A percentile compares a stretch with the other conserved stretches of the same genome.
phyloP scores from a whole-genome alignment of 2,797 vertebrate genomes.

The Acanthornis magna region DNA sequence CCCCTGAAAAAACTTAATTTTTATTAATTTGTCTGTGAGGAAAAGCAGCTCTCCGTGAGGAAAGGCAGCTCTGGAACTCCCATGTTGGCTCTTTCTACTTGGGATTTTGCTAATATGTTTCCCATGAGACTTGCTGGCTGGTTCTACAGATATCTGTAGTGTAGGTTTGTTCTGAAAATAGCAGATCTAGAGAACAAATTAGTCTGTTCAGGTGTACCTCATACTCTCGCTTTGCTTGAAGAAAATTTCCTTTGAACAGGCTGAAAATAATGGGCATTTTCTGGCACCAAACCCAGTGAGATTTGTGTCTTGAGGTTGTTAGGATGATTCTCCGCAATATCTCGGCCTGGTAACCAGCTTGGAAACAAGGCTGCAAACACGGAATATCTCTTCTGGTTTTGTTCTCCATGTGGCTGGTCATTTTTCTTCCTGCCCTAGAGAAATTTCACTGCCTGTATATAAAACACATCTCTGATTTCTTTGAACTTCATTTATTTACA shows the following conservation, averaged over 20 bases:
- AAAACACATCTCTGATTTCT: background rate
- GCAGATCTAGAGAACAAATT: background rate
- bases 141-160: background rate
- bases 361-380: background rate
- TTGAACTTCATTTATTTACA: constrained; percentile 33
- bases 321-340: background rate
- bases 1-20: background rate
- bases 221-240: background rate
- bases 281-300: background rate
- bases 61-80: background rate
- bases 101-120: background rate
- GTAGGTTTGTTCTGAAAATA: background rate
- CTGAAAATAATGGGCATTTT: background rate
- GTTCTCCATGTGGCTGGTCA: background rate
- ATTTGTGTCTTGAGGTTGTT: background rate
- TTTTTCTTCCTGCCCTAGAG: background rate
- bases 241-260: background rate
- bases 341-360: background rate
- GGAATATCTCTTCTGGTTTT: background rate
- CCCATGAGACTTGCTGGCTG: background rate
- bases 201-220: background rate
- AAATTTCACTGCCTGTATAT: background rate
- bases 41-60: background rate
- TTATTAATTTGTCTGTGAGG: background rate
- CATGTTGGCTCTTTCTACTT: background rate